phyloP scores from a whole-genome alignment of 2,797 vertebrate species.

The Spinus pinus region DNA sequence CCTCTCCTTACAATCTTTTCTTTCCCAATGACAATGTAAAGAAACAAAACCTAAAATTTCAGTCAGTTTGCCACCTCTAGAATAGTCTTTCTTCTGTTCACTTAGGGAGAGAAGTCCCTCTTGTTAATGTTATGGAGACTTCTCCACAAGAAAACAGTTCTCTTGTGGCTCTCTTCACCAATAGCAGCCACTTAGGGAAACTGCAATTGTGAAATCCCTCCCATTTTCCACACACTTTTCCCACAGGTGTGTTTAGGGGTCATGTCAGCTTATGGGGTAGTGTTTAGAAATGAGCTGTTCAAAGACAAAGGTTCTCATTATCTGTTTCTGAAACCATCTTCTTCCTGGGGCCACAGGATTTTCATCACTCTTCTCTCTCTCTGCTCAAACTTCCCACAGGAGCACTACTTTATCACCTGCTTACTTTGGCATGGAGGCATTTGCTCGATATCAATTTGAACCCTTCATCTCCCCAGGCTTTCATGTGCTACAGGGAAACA shows the following conservation, averaged over 20 bases:
- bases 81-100: not conserved
- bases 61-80: not conserved
- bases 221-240: not conserved
- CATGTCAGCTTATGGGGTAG: not conserved
- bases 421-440: not conserved
- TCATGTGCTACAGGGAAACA: not conserved
- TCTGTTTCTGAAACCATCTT: not conserved
- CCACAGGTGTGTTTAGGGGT: not conserved
- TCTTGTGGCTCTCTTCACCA: not conserved
- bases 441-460: not conserved
- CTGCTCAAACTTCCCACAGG: not conserved
- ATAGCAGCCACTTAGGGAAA: not conserved
- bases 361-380: not conserved
- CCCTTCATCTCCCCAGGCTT: not conserved
- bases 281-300: not conserved
- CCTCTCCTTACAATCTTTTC: not conserved
- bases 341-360: not conserved
- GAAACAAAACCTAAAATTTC: not conserved
- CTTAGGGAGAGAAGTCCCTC: not conserved
- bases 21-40: not conserved
- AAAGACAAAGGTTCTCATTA: not conserved
- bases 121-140: not conserved
- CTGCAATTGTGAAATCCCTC: not conserved
- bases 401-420: not conserved
- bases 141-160: not conserved